Conservation (phyloP, 2,113 vertebrate species). For the Hemiprocne comata region DNA sequence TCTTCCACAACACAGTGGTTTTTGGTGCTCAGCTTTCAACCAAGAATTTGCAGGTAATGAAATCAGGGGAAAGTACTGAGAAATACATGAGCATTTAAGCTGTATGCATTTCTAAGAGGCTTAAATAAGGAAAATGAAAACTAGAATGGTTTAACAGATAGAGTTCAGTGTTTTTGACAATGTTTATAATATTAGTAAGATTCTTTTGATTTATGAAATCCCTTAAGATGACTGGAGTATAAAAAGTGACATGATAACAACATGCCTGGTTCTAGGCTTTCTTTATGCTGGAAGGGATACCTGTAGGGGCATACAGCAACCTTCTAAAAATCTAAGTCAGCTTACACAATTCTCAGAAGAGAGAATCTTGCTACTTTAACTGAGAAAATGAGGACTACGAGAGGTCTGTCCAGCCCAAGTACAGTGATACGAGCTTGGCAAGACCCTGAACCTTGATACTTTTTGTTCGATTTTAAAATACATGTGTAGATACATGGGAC, state of each 20-base stretch:
- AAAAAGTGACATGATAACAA: conserved; percentile 33
- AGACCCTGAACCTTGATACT: neutral
- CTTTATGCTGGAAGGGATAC: conserved; percentile 22
- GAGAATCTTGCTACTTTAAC: neutral
- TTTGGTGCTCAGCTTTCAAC: neutral
- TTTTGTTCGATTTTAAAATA: neutral
- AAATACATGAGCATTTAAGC: conserved; percentile 41
- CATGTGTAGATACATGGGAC: neutral
- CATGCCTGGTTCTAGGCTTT: neutral
- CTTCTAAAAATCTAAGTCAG: conserved; percentile 4
- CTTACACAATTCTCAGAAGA: neutral
- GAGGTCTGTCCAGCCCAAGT: neutral
- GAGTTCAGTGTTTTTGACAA: neutral
- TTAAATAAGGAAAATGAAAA: conserved; percentile 49
- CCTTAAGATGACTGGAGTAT: neutral
- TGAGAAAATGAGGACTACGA: neutral
- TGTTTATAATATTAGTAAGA: neutral
- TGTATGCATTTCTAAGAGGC: neutral
- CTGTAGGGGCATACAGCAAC: neutral
- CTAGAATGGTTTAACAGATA: neutral
- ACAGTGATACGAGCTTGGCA: neutral
- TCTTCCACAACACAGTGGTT: neutral
- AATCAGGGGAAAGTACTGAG: conserved; percentile 13
- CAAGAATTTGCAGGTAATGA: conserved; percentile 22
- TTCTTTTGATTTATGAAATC: conserved; percentile 13